Percentiles rank a stretch among this genome's conserved stretches.
Evolutionary conservation across 2,888 invertebrate species (phyloP).

Genomic region (Philaethria dido): DNA sequence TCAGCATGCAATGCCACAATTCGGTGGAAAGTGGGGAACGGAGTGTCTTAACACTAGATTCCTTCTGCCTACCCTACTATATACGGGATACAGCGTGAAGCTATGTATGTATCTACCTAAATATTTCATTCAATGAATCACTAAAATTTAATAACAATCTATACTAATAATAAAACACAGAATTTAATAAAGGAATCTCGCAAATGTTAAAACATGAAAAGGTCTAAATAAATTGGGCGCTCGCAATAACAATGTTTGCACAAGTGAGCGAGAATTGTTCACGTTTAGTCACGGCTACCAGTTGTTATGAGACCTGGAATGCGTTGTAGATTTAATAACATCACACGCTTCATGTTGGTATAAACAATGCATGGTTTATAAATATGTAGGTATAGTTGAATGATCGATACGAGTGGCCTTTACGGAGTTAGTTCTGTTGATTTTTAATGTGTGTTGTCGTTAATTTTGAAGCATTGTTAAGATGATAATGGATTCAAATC

Average conservation of each 20-base stretch:
- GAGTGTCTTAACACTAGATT: too few species aligned
- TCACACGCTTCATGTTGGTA: constrained; percentile 37
- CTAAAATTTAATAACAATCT: too few species aligned
- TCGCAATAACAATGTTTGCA: constrained; percentile 55
- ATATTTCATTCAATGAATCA: too few species aligned
- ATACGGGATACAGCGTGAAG: too few species aligned
- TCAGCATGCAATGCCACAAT: too few species aligned
- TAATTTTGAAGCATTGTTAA: too few species aligned
- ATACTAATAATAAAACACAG: neutral
- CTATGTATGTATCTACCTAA: too few species aligned
- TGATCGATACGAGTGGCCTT: neutral
- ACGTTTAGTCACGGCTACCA: constrained; percentile 58
- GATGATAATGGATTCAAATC: too few species aligned
- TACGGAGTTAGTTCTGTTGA: neutral
- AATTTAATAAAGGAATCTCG: neutral
- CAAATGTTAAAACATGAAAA: neutral
- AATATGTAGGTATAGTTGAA: constrained; percentile 46
- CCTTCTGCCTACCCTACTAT: too few species aligned
- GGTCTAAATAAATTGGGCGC: constrained; percentile 20
- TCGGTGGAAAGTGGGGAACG: too few species aligned
- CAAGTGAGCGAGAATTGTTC: constrained; percentile 69
- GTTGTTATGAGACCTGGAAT: constrained; percentile 66
- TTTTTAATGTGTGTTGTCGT: too few species aligned
- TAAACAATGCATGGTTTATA: constrained; percentile 65
- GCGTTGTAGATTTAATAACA: constrained; percentile 58